Evolutionary conservation across 2,797 vertebrate species (phyloP).

Genomic region (Chromis chromis): DNA sequence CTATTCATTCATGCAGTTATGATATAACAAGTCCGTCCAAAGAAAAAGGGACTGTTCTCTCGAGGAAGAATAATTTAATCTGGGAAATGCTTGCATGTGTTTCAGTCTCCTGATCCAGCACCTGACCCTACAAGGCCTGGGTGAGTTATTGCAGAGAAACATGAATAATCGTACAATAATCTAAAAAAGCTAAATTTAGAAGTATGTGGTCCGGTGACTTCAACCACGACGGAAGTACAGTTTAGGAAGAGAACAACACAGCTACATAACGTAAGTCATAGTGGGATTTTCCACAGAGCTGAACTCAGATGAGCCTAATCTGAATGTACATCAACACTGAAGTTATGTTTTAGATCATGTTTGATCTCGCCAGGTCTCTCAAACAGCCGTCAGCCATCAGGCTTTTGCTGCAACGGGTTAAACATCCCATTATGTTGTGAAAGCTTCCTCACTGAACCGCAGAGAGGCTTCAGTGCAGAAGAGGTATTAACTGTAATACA

Average conservation of each 20-base stretch:
- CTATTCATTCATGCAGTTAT: background rate
- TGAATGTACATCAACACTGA: background rate
- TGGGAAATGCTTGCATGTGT: background rate
- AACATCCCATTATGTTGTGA: background rate
- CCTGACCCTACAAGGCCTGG: background rate
- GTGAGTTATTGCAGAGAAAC: background rate
- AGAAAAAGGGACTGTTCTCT: background rate
- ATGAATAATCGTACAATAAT: background rate
- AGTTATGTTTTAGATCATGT: background rate
- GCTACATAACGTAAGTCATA: background rate
- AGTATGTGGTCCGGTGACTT: no score
- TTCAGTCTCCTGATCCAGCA: background rate
- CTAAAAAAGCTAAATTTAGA: background rate
- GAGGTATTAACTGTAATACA: background rate
- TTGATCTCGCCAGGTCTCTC: background rate
- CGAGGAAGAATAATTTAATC: no score
- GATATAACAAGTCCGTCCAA: background rate
- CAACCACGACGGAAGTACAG: background rate
- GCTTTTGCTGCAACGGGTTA: background rate
- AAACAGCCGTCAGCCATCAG: background rate
- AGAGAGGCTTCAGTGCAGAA: background rate
- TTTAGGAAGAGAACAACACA: background rate
- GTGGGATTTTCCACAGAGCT: conserved; percentile 26
- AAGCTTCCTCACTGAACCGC: background rate
- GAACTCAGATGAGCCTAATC: background rate